phyloP scores from a whole-genome alignment of 2,113 vertebrate genomes.

The Acrocephalus kingi region DNA sequence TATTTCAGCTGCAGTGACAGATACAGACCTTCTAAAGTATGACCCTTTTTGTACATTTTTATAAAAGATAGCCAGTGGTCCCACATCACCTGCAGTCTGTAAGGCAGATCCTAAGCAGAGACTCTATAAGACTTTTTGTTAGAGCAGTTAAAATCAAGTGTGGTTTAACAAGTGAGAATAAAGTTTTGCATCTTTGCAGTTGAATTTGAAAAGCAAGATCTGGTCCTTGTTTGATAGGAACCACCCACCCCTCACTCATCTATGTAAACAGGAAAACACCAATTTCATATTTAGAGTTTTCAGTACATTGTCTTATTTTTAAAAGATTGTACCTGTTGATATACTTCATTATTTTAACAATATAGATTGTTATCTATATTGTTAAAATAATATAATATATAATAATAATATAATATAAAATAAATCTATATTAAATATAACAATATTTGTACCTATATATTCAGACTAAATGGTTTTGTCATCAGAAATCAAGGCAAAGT shows the following conservation, averaged over 20 bases:
- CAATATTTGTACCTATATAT: neutral
- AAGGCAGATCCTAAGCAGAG: neutral
- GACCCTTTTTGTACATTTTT: neutral
- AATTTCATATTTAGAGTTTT: neutral
- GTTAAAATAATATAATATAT: too few relatives aligned
- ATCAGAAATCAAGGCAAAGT: neutral
- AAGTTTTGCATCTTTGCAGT: neutral
- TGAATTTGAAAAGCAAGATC: neutral
- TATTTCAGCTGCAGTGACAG: neutral
- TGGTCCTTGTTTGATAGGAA: neutral
- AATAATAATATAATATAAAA: too few relatives aligned
- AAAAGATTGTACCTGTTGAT: neutral
- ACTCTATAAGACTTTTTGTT: neutral
- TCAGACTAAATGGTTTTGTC: neutral
- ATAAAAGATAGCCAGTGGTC: neutral
- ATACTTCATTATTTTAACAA: neutral
- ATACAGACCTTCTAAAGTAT: neutral
- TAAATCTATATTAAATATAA: too few relatives aligned
- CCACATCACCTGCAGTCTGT: neutral
- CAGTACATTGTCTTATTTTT: neutral
- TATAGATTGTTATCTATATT: neutral
- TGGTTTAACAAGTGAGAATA: neutral
- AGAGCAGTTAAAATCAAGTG: neutral
- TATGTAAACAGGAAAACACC: neutral
- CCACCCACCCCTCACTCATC: neutral